These are phyloP conservation scores for Dicrurus megarhynchus DNA, from an alignment of 2,113 vertebrate species.

Conservation along the genomic window DNA sequence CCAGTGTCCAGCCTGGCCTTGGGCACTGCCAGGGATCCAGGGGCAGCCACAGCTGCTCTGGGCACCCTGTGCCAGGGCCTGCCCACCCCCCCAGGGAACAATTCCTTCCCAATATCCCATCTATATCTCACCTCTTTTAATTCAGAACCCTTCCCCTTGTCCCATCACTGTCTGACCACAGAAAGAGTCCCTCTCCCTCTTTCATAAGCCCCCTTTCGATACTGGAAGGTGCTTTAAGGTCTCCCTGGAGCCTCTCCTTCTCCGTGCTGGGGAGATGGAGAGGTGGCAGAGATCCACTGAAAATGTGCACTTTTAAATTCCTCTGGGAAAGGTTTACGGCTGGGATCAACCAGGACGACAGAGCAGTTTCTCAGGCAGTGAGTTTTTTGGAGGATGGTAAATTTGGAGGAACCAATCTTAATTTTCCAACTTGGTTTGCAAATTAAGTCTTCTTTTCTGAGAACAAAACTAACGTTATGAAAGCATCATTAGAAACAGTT, in stretches of 20 bases:
- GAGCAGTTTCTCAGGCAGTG: not conserved
- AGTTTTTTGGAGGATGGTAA: not conserved
- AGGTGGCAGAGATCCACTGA: not conserved
- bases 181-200: not conserved
- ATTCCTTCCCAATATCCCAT: not conserved
- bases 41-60: not conserved
- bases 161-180: not conserved
- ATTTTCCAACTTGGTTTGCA: not conserved
- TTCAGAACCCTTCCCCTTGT: not conserved
- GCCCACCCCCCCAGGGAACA: not conserved
- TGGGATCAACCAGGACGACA: not conserved
- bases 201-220: not conserved
- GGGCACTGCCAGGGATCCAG: not conserved
- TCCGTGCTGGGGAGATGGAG: not conserved
- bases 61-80: not conserved
- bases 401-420: not conserved
- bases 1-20: not conserved
- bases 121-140: not conserved
- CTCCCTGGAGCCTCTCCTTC: not conserved
- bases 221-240: not conserved
- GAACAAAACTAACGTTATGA: not conserved
- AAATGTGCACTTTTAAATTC: not conserved
- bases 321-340: not conserved
- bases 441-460: not conserved
- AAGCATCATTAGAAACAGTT: not conserved